These are phyloP conservation scores for Notothenia rossii DNA, from an alignment of 2,113 vertebrate species.

Conservation along the genomic window DNA sequence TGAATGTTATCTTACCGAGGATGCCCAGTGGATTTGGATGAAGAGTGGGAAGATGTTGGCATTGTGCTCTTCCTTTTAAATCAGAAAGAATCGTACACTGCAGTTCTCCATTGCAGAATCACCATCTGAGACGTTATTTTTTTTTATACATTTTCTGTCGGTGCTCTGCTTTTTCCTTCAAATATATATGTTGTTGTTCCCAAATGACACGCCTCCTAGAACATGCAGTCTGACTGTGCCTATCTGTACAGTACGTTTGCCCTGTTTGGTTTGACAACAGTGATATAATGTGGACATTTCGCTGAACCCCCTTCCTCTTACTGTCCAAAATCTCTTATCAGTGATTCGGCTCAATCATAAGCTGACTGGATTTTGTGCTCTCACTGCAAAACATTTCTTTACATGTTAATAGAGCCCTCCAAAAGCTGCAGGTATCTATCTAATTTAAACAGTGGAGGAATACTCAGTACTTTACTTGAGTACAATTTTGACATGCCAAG, in stretches of 20 bases:
- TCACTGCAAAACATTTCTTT: not conserved
- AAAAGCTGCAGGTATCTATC: too few relatives aligned
- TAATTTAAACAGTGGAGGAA: too few relatives aligned
- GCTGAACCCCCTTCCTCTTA: not conserved
- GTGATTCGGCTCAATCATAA: slow-evolving; percentile 19
- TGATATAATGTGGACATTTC: not conserved
- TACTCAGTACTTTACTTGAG: too few relatives aligned
- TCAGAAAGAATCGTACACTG: not conserved
- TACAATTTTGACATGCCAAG: too few relatives aligned
- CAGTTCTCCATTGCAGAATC: slow-evolving; percentile 18
- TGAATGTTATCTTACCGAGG: slow-evolving; percentile 16
- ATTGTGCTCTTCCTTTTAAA: not conserved
- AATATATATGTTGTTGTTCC: not conserved
- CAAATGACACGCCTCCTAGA: not conserved
- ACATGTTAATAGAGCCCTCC: not conserved
- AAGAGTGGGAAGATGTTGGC: not conserved
- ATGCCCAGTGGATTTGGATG: not conserved
- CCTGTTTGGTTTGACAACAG: slow-evolving; percentile 1
- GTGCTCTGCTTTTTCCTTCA: not conserved
- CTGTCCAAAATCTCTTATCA: slow-evolving; percentile 37
- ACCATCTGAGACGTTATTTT: not conserved
- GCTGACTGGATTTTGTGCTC: not conserved
- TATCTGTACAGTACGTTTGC: not conserved
- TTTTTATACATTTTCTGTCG: not conserved
- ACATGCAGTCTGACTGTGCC: not conserved